Evolutionary conservation across 2,888 invertebrate genomes (phyloP).

Genomic region (Autographa pulchrina): DNA sequence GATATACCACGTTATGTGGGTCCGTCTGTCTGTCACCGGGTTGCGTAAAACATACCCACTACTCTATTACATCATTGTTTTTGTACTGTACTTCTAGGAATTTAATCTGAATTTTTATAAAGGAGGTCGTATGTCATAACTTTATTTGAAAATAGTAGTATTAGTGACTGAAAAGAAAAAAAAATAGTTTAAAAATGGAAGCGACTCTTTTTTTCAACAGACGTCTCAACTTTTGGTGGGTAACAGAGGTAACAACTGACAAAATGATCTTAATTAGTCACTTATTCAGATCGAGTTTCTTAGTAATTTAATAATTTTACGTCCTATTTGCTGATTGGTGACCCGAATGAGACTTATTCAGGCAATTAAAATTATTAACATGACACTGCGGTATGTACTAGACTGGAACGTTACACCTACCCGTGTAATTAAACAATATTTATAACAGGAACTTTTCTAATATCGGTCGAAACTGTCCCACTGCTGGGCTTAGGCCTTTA

Average conservation of each 20-base stretch:
- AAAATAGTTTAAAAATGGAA: neutral
- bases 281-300: slow-evolving; percentile 35
- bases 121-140: no score
- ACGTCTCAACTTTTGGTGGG: neutral
- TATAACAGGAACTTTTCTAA: neutral
- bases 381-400: neutral
- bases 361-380: slow-evolving; percentile 44
- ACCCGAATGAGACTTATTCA: slow-evolving; percentile 50
- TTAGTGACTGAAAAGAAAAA: neutral
- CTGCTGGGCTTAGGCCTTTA: neutral
- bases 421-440: neutral
- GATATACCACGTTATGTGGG: slow-evolving; percentile 60
- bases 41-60: slow-evolving; percentile 21
- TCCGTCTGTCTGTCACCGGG: slow-evolving; percentile 30
- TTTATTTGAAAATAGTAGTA: no score
- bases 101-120: neutral
- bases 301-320: slow-evolving; percentile 39
- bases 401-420: slow-evolving; percentile 10
- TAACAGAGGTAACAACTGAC: slow-evolving; percentile 1
- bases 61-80: slow-evolving; percentile 20
- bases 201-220: no score
- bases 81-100: slow-evolving; percentile 13
- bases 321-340: slow-evolving; percentile 63
- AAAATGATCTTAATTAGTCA: slow-evolving; percentile 34
- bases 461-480: neutral